phyloP scores from a whole-genome alignment of 2,113 vertebrate species.

The cattle (Bos taurus) region DNA sequence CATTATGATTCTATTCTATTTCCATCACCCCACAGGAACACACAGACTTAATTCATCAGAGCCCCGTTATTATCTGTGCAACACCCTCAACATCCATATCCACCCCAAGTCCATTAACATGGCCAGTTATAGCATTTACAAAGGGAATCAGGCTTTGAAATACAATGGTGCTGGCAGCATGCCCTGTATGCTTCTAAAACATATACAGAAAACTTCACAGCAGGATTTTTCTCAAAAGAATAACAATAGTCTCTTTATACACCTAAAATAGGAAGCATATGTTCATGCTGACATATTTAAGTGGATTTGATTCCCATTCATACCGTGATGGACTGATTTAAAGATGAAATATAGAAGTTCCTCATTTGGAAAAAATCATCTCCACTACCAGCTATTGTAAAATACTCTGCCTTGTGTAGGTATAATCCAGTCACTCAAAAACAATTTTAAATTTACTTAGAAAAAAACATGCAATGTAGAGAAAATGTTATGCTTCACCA shows the following conservation, averaged over 20 bases:
- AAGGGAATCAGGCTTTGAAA: conserved; percentile 43
- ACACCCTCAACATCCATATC: conserved; percentile 34
- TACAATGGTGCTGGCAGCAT: background rate
- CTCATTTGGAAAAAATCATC: conserved; percentile 30
- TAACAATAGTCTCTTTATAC: conserved; percentile 33
- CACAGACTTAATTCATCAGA: conserved; percentile 61
- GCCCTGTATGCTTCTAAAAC: conserved; percentile 38
- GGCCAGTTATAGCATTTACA: conserved; percentile 56
- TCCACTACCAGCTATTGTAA: background rate
- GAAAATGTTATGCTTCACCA: background rate
- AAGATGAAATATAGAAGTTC: conserved; percentile 37
- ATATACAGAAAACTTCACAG: conserved; percentile 25
- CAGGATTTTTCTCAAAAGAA: conserved; percentile 46
- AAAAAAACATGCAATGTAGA: background rate
- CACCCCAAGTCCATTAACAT: conserved; percentile 36
- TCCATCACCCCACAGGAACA: conserved; percentile 45
- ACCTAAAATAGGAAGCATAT: conserved; percentile 42
- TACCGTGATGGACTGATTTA: conserved; percentile 46
- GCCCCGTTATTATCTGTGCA: conserved; percentile 51
- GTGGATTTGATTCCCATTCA: conserved; percentile 38
- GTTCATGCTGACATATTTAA: conserved; percentile 29
- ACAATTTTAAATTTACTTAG: conserved; percentile 13
- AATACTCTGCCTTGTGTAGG: background rate
- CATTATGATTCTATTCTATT: conserved; percentile 67
- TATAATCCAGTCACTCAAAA: conserved; percentile 21